Base-by-base conservation (phyloP, 2,797 vertebrate genomes). In the Mareca strepera region DNA sequence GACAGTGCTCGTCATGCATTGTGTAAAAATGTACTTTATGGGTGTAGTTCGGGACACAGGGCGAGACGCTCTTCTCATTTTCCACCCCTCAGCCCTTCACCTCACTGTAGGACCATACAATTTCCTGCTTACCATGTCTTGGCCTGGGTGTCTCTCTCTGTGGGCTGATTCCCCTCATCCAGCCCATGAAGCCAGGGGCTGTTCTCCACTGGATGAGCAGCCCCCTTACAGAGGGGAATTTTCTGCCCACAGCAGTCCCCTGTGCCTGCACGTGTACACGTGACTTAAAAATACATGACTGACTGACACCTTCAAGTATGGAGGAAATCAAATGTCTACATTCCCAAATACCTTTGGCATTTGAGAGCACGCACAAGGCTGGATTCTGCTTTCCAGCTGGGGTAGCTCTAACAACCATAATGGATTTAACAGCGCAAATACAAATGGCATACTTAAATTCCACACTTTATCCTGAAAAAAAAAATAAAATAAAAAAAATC, bases 351-450 rank as follows among this genome's bases (percentile, higher is more conserved):
- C 52, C 39, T 96, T 86, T 90, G 68, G 90, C 78, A 92, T 93
- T 74, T 92, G 68, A 94, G 80, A 94, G 80, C 41, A 33, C 39
- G 62, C 21, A 11, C 31, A 82, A 82, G 52, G 70, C 56, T 92
- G 82, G 33, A 86, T 91, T 84, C 85, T 74, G 41, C 82, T 92
- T 85, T 87, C 88, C 92, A 96, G 86, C 93, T 96, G 90, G 75
- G 0, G 1, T 72, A 70, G 90, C 77, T 93, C 83, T 90, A 94
- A 80, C 81, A 90, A 53, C 26, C 68, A 64, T 90, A 94, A 96
- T 85, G 83, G 83, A 88, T 90, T 87, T 90, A 95, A 80, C 94
- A 97, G 88, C 37, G 68, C 37, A 76, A 75, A 91, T 11, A 88
- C 70, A 90, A 95, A 86, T 6, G 14, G 80, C 31, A 50, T 48